phyloP scores from a whole-genome alignment of 2,113 vertebrate species.

The Hippotragus niger region DNA sequence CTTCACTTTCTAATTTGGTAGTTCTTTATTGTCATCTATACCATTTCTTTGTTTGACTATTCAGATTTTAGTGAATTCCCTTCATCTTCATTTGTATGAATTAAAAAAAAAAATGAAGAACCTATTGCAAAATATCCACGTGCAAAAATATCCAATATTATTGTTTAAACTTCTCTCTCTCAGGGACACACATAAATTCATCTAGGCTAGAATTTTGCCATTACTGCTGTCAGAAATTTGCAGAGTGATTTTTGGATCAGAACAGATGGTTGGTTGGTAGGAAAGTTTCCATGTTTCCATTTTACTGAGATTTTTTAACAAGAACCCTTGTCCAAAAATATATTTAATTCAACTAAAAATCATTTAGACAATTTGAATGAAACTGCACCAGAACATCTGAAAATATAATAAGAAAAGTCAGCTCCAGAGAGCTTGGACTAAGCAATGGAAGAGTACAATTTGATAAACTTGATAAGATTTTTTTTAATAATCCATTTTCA shows the following conservation, averaged over 20 bases:
- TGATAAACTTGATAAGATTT: background rate
- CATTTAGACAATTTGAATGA: background rate
- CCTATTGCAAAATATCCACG: background rate
- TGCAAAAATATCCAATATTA: background rate
- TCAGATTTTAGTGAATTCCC: background rate
- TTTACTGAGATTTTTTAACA: background rate
- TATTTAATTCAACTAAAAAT: background rate
- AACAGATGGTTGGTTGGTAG: background rate
- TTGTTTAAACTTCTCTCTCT: background rate
- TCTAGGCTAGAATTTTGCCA: background rate
- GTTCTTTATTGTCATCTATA: background rate
- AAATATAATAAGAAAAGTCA: conserved; percentile 13
- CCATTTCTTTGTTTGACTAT: background rate
- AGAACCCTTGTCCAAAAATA: background rate
- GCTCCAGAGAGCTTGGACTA: background rate
- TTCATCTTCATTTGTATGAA: background rate
- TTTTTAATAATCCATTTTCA: background rate
- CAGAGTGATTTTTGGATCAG: background rate
- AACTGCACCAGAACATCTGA: background rate
- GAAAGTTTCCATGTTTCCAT: background rate
- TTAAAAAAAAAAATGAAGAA: background rate
- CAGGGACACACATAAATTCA: background rate
- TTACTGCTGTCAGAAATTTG: background rate
- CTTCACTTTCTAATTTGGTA: background rate
- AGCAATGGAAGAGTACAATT: background rate